These are phyloP conservation scores for Poeciliopsis turrubarensis DNA, from an alignment of 2,113 vertebrate species.

Conservation along the genomic window DNA sequence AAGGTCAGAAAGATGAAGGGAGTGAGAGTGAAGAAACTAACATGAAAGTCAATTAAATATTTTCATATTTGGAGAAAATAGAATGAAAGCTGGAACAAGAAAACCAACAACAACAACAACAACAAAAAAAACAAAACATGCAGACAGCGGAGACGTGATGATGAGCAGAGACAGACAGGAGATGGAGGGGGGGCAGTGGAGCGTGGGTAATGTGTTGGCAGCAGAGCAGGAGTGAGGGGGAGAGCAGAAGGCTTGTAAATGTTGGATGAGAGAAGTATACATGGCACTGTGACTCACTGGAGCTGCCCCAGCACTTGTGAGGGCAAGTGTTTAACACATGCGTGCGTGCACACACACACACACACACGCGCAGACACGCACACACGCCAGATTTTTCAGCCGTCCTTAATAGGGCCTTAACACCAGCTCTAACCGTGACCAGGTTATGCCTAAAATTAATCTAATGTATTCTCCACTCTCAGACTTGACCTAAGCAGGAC, in stretches of 20 bases:
- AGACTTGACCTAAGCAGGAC: too few species aligned
- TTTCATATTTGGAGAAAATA: too few species aligned
- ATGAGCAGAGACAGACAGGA: constrained; percentile 37
- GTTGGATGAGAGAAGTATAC: constrained; percentile 78
- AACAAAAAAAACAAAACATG: constrained; percentile 1
- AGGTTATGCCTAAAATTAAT: background rate
- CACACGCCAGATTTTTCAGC: background rate
- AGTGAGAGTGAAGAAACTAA: too few species aligned
- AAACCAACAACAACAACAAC: background rate
- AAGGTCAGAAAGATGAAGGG: background rate
- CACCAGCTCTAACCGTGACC: background rate
- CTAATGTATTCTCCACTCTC: too few species aligned
- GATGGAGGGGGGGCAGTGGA: constrained; percentile 43
- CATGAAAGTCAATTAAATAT: background rate
- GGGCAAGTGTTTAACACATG: constrained; percentile 72
- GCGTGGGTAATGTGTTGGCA: constrained; percentile 60
- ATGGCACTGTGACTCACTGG: constrained; percentile 76
- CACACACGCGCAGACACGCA: constrained; percentile 7
- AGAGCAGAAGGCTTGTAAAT: constrained; percentile 71
- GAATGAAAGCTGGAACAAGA: background rate
- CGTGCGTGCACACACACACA: constrained; percentile 6
- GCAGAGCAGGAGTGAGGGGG: constrained; percentile 26
- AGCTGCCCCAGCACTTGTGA: constrained; percentile 74
- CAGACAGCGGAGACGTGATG: constrained; percentile 18
- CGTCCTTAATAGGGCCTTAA: background rate